Percentiles rank a stretch among this genome's conserved stretches.
phyloP scores from a whole-genome alignment of 2,797 vertebrate species.

The Synaphobranchus kaupii region DNA sequence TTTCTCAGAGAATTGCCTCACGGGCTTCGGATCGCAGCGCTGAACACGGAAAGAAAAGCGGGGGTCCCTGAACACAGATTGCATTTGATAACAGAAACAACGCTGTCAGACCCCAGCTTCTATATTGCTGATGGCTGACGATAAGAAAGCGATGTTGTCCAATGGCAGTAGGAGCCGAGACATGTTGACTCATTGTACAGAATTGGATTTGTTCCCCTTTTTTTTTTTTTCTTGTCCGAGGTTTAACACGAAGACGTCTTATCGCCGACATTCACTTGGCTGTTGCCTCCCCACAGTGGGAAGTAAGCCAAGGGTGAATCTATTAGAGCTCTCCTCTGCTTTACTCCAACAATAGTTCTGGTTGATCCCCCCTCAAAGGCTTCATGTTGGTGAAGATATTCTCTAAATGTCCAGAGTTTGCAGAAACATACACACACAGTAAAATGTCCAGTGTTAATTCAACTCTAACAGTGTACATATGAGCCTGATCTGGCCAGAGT shows the following conservation, averaged over 20 bases:
- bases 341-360: not conserved
- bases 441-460: too few relatives aligned
- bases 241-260: not conserved
- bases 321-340: not conserved
- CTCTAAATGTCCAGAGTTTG: not conserved
- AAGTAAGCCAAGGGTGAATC: slow-evolving; percentile 11
- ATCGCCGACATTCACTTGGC: slow-evolving; percentile 8
- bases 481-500: too few relatives aligned
- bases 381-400: not conserved
- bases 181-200: not conserved
- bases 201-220: not conserved
- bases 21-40: not conserved
- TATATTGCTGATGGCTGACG: not conserved
- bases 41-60: not conserved
- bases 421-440: not conserved
- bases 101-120: not conserved
- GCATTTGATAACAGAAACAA: not conserved
- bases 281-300: not conserved
- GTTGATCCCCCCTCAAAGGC: not conserved
- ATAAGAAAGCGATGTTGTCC: not conserved
- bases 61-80: slow-evolving; percentile 3
- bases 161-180: not conserved
- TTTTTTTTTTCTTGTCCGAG: not conserved
- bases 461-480: too few relatives aligned
- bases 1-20: not conserved